phyloP scores from a whole-genome alignment of 2,888 invertebrate species.

The Furcula furcula region DNA sequence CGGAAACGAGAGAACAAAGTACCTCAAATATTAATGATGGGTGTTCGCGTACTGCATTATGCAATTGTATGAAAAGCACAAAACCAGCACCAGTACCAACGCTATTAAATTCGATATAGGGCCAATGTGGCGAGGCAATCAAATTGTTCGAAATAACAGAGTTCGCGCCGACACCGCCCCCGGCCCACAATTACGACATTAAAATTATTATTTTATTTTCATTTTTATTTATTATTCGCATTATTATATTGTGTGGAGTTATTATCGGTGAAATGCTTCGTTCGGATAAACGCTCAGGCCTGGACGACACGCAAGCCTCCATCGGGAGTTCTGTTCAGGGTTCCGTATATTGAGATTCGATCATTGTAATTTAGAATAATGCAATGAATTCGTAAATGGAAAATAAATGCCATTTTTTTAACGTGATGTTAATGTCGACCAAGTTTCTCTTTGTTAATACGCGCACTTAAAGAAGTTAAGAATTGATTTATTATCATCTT shows the following conservation, averaged over 20 bases:
- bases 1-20: slow-evolving; percentile 21
- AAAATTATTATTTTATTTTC: slow-evolving; percentile 81
- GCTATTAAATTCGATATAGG: slow-evolving; percentile 60
- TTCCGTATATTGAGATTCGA: slow-evolving; percentile 28
- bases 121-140: slow-evolving; percentile 56
- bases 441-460: too few species aligned
- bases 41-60: slow-evolving; percentile 23
- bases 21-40: slow-evolving; percentile 19
- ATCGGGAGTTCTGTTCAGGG: slow-evolving; percentile 49
- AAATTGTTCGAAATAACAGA: slow-evolving; percentile 63
- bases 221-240: slow-evolving; percentile 82
- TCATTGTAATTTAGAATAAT: neutral
- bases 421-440: too few species aligned
- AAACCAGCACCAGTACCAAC: slow-evolving; percentile 53
- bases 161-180: slow-evolving; percentile 57
- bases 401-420: too few species aligned
- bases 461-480: too few species aligned
- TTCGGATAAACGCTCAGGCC: slow-evolving; percentile 75
- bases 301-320: slow-evolving; percentile 70
- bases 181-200: slow-evolving; percentile 79
- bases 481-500: too few species aligned
- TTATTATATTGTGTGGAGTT: slow-evolving; percentile 82
- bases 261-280: slow-evolving; percentile 82
- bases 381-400: too few species aligned
- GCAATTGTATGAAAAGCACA: slow-evolving; percentile 20